A percentile compares a stretch with the other conserved stretches of the same genome.
Conservation (phyloP, 2,113 vertebrate genomes). For the Trematocara variabile region DNA sequence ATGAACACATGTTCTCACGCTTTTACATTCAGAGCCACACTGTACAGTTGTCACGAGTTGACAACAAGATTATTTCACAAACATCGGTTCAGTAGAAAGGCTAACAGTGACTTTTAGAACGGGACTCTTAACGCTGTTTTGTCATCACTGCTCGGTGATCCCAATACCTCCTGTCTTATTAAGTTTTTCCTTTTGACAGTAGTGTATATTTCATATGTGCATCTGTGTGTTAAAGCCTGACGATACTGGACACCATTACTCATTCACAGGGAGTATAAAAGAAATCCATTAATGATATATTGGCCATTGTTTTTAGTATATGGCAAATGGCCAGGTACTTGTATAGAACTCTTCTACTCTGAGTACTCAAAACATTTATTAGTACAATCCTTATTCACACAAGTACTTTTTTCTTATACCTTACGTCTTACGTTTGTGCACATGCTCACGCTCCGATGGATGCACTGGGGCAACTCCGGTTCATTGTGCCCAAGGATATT, state of each 20-base stretch:
- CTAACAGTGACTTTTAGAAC: background rate
- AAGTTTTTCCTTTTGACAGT: background rate
- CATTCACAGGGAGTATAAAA: background rate
- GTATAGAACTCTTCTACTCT: background rate
- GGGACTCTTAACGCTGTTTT: background rate
- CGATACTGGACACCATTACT: background rate
- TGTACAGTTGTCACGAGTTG: background rate
- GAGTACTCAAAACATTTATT: background rate
- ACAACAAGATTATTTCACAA: background rate
- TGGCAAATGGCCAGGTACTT: background rate
- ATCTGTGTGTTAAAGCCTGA: background rate
- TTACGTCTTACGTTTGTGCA: background rate
- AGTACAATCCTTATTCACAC: background rate
- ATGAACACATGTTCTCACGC: background rate
- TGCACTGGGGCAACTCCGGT: background rate
- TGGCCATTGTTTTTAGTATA: background rate
- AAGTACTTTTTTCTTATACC: background rate
- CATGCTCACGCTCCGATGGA: background rate
- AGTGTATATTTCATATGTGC: background rate
- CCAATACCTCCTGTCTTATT: background rate
- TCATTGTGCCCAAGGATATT: background rate
- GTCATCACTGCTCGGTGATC: background rate
- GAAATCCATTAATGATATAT: background rate
- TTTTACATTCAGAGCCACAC: background rate
- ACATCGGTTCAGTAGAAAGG: background rate